A percentile compares a stretch with the other conserved stretches of the same genome.
Evolutionary conservation across 2,888 invertebrate genomes (phyloP).

Genomic region (Microdon myrmicae): DNA sequence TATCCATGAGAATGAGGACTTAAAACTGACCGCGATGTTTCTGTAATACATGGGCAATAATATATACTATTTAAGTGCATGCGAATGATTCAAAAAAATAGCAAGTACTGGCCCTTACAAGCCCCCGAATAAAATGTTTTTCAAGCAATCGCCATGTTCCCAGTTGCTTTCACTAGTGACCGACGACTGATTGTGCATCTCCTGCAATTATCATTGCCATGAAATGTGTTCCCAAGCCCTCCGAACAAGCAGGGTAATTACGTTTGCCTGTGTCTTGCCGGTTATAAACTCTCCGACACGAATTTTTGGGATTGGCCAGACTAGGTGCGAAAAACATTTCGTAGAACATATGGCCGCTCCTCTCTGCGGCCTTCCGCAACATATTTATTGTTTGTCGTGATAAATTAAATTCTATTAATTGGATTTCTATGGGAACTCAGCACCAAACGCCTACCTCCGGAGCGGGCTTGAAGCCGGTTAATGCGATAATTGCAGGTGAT

Average conservation of each 20-base stretch:
- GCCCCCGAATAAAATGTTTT: slow-evolving; percentile 19
- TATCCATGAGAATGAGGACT: no score
- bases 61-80: slow-evolving; percentile 1
- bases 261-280: no score
- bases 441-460: slow-evolving; percentile 18
- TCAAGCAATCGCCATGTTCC: slow-evolving; percentile 41
- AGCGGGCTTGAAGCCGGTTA: slow-evolving; percentile 24
- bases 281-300: slow-evolving; percentile 49
- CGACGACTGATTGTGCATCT: slow-evolving; percentile 62
- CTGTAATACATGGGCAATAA: no score
- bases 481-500: slow-evolving; percentile 53
- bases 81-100: not conserved
- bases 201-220: slow-evolving; percentile 47
- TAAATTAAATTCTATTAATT: slow-evolving; percentile 53
- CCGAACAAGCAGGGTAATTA: slow-evolving; percentile 49
- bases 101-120: slow-evolving; percentile 1
- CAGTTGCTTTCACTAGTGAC: slow-evolving; percentile 52
- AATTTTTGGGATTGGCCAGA: slow-evolving; percentile 42
- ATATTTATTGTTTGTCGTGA: slow-evolving; percentile 51
- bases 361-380: slow-evolving; percentile 9
- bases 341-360: slow-evolving; percentile 33
- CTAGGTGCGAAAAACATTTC: slow-evolving; percentile 48
- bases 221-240: slow-evolving; percentile 29
- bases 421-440: slow-evolving; percentile 49
- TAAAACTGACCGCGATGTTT: no score